A percentile compares a stretch with the other conserved stretches of the same genome.
phyloP scores from a whole-genome alignment of 2,888 invertebrate genomes.

The Carabus problematicus region DNA sequence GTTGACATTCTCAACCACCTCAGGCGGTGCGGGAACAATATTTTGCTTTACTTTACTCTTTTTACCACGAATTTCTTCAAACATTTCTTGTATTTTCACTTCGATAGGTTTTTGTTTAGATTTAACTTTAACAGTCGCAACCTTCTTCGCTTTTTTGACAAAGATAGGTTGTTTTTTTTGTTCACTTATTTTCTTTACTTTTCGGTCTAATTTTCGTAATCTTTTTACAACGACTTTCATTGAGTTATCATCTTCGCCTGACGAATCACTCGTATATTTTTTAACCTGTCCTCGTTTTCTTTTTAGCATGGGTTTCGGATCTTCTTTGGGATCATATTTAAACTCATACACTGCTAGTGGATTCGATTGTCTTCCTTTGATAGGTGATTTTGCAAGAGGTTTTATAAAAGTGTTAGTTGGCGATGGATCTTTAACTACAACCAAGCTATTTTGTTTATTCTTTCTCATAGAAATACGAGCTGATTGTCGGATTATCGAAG shows the following conservation, averaged over 20 bases:
- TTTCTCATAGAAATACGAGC: too few relatives aligned
- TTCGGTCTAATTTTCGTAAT: neutral
- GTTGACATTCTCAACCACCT: too few relatives aligned
- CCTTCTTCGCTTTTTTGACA: slow-evolving; percentile 3
- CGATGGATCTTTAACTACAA: too few relatives aligned
- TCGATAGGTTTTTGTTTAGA: too few relatives aligned
- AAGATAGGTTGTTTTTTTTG: neutral
- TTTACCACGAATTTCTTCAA: too few relatives aligned
- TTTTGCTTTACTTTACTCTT: too few relatives aligned
- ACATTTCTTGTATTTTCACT: too few relatives aligned
- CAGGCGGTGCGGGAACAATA: too few relatives aligned
- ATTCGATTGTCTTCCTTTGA: slow-evolving; percentile 7
- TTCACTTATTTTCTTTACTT: neutral
- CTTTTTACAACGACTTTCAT: slow-evolving; percentile 17
- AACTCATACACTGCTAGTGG: slow-evolving; percentile 30
- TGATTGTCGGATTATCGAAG: too few relatives aligned
- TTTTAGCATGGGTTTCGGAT: neutral
- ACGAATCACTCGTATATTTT: slow-evolving; percentile 14
- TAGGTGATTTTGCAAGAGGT: neutral
- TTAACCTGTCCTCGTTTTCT: neutral
- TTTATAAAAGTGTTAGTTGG: too few relatives aligned
- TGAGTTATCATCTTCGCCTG: slow-evolving; percentile 18
- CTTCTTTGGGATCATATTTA: slow-evolving; percentile 23
- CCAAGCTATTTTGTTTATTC: too few relatives aligned
- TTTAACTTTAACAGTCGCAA: neutral